Evolutionary conservation across 2,888 invertebrate genomes (phyloP).

Genomic region (Calameuta idolon): DNA sequence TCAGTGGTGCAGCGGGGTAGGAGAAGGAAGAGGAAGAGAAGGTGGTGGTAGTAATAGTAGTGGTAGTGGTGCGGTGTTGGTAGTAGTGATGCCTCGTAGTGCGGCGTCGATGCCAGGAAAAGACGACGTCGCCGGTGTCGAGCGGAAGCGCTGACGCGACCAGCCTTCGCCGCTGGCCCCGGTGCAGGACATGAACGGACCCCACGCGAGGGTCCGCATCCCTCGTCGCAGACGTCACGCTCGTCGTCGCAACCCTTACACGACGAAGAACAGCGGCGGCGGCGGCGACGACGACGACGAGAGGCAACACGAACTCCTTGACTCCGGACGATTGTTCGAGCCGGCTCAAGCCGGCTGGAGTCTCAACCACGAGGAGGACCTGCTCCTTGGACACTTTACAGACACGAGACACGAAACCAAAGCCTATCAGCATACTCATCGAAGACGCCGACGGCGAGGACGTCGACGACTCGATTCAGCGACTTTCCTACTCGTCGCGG

Average conservation of each 20-base stretch:
- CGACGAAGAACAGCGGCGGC: slow-evolving; percentile 1
- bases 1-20: slow-evolving; percentile 13
- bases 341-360: background rate
- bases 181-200: slow-evolving; percentile 51
- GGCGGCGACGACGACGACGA: slow-evolving; percentile 14
- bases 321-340: background rate
- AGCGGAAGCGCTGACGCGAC: slow-evolving; percentile 62
- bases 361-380: background rate
- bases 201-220: slow-evolving; percentile 36
- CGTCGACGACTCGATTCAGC: slow-evolving; percentile 5
- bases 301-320: background rate
- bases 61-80: slow-evolving; percentile 20
- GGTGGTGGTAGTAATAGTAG: slow-evolving; percentile 22
- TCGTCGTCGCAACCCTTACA: slow-evolving; percentile 12
- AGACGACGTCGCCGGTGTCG: slow-evolving; percentile 25
- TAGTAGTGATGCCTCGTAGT: slow-evolving; percentile 56
- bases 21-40: slow-evolving; percentile 12
- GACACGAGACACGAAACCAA: background rate
- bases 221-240: slow-evolving; percentile 22
- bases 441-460: slow-evolving; percentile 1
- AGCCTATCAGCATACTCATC: background rate
- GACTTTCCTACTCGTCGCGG: slow-evolving; percentile 40
- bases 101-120: slow-evolving; percentile 36
- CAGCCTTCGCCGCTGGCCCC: slow-evolving; percentile 57
- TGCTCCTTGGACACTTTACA: slow-evolving; percentile 6